Base-by-base conservation (phyloP, 2,113 vertebrate genomes). In the Mola mola region DNA sequence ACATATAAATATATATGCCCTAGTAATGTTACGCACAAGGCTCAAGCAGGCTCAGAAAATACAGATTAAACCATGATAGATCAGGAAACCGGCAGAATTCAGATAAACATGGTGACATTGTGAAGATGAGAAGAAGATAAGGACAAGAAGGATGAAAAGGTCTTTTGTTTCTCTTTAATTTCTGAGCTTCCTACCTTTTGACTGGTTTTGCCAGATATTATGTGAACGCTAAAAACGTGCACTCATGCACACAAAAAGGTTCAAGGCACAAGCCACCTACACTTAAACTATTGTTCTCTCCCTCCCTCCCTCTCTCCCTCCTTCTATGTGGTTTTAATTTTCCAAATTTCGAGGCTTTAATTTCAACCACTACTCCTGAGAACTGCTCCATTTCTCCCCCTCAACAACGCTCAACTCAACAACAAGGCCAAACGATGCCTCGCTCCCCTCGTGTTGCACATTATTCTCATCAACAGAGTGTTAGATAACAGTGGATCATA, bases 281-380 rank as follows among this genome's bases (percentile, higher is more conserved):
- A 65, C 64, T 66, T 63, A 60, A 31, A 31, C 49, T 56, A 58
- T 69, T 80, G 55, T 77, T 78, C 41, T 61, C 46, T 66, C 57
- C 48, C n/a, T n/a, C n/a, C 75, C 41, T 61, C 66, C 20, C 40
- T 31, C 28, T 49, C 28, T 62, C 59, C 16, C 33, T 48, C 50
- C 29, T 52, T 69, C 40, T 43, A 1, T 42, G 46, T 48, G 50
- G 50, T 60, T 79, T 81, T 74, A 66, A 79, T 79, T 80, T 75
- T 78, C 81, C 60, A 71, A 82, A 78, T 50, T 36, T 60, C 68
- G 72, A 38, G 56, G n/a, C 68, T 83, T 79, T 87, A 79, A 87
- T 88, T 84, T 70, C 53, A 78, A 28, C 58, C 7, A 56, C 62
- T 37, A 33, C 65, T 79, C 46, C 16, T 11, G 55, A 78, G 72